Evolutionary conservation across 1,140 invertebrate species (phyloP), one percentile per base, ranked within the genome.

Genomic region (Conus ventricosus): DNA sequence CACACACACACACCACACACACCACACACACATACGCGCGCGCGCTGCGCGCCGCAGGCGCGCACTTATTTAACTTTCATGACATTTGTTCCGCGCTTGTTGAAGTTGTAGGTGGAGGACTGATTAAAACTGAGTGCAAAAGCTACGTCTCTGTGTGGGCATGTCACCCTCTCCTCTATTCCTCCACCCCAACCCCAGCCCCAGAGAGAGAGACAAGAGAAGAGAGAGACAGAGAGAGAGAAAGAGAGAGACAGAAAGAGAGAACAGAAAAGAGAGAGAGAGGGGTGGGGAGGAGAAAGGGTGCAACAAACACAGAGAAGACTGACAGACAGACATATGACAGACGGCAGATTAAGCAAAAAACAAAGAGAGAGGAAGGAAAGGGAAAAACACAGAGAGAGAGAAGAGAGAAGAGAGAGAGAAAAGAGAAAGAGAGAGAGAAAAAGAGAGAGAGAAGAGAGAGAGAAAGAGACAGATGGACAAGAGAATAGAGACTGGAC

Each of bases 341-440:
- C 27, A 10, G 53, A 39, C 27, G n/a, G 53, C 25, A 83, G n/a
- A 83, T 39, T 39, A 10, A 83, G 10, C 27, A 13, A 55, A 39
- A 7, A 39, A 83, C 39, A 39, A 3, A 39, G 39, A 39, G 39
- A 39, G 39, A 39, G 39, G 27, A 67, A 17, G 67, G 25, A 20
- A 67, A 57, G 39, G 7, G 51, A 57, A 85, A 8, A 85, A n/a
- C n/a, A 39, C 39, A 39, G 39, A 39, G 39, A 39, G 39, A 39
- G 39, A 39, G 39, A 39, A 57, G 17, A 83, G 84, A 85, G 27
- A 67, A 17, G 67, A 57, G 25, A 20, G 67, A 57, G 39, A 20
- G 51, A 57, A 85, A 8, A 85, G 63, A 85, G n/a, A 85, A 20
- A 63, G 2, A 71, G 17, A 53, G 54, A 84, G 83, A 39, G 54